phyloP scores from a whole-genome alignment of 2,888 invertebrate genomes.

The Stenurella melanura region DNA sequence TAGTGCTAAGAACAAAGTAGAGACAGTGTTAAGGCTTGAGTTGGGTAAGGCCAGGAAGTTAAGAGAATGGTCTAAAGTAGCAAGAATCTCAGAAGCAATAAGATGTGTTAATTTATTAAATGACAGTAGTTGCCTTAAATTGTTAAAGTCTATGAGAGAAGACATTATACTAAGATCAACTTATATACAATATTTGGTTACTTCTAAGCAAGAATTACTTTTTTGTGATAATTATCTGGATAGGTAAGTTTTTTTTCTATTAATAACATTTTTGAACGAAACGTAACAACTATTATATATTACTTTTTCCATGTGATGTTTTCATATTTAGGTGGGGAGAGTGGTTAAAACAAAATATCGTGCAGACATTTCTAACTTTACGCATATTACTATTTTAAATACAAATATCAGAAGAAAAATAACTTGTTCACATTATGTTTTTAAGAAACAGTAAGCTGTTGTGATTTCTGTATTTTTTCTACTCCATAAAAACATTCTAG shows the following conservation, averaged over 20 bases:
- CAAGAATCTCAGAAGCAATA: constrained; percentile 88
- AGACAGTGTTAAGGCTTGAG: constrained; percentile 83
- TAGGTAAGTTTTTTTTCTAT: constrained; percentile 72
- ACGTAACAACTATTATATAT: no score
- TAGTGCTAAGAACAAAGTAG: constrained; percentile 72
- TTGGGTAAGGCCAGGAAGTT: constrained; percentile 88
- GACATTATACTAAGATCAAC: constrained; percentile 86
- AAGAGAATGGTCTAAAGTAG: constrained; percentile 84
- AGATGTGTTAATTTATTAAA: constrained; percentile 86
- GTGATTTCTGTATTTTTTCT: no score
- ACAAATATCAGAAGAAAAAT: no score
- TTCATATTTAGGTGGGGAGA: no score
- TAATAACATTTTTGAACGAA: background rate
- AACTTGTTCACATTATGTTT: no score
- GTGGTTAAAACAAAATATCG: no score
- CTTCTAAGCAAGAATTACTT: constrained; percentile 87
- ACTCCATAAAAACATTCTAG: no score
- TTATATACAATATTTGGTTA: constrained; percentile 88
- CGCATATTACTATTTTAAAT: no score
- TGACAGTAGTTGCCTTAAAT: constrained; percentile 80
- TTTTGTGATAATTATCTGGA: constrained; percentile 84
- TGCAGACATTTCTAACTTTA: no score
- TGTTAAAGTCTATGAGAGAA: constrained; percentile 83
- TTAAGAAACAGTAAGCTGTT: no score
- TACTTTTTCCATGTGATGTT: no score